Conservation (phyloP, 2,888 invertebrate species). For the Euspilapteryx auroguttella region DNA sequence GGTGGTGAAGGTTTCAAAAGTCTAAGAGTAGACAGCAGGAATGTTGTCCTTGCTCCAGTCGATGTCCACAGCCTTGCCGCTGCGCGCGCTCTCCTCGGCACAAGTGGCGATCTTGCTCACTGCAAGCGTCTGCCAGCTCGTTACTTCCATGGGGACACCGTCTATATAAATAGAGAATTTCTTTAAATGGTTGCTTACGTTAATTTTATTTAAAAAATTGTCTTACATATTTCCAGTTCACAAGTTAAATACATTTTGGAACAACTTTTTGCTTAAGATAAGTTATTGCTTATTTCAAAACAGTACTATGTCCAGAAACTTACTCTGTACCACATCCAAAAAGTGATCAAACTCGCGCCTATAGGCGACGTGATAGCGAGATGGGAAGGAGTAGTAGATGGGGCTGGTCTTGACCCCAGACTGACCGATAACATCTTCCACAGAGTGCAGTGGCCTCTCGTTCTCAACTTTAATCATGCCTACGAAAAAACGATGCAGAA, state of each 20-base stretch:
- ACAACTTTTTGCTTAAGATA: no score
- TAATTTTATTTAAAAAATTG: no score
- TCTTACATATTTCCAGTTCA: no score
- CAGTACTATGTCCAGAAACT: no score
- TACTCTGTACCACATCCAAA: conserved; percentile 55
- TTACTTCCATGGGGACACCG: conserved; percentile 29
- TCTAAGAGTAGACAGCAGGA: conserved; percentile 26
- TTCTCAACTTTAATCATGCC: conserved; percentile 56
- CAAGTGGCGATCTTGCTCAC: conserved; percentile 61
- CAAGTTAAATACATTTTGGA: no score
- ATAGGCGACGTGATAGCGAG: conserved; percentile 58
- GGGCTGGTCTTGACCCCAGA: conserved; percentile 42
- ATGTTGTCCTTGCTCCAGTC: conserved; percentile 50
- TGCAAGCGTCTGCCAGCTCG: conserved; percentile 54
- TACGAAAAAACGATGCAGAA: conserved; percentile 9
- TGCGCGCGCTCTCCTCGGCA: conserved; percentile 56
- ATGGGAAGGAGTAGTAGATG: conserved; percentile 65
- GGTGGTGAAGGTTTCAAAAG: no score
- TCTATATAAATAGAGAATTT: no score
- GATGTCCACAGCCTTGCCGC: conserved; percentile 47
- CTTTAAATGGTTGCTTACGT: no score
- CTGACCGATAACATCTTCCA: conserved; percentile 32
- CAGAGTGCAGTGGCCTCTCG: conserved; percentile 46
- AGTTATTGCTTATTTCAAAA: no score
- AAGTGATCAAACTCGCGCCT: conserved; percentile 62